Conservation (phyloP, 2,113 vertebrate species). For the Gallinago undulata region DNA sequence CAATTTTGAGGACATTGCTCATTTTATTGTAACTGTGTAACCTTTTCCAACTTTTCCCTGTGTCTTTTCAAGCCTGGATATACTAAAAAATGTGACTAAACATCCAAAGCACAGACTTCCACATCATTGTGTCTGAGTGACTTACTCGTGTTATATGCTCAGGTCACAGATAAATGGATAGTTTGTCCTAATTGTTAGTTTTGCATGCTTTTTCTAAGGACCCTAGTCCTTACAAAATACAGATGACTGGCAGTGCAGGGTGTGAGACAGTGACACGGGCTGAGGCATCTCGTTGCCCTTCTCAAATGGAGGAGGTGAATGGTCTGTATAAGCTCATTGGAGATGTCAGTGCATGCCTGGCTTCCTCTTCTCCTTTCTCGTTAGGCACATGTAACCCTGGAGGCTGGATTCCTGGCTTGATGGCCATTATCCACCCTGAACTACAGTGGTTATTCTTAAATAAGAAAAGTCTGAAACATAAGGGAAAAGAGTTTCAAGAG, state of each 20-base stretch:
- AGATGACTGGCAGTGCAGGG: background rate
- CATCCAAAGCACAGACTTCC: background rate
- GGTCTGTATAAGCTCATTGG: background rate
- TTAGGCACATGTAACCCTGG: background rate
- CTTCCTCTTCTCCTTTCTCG: background rate
- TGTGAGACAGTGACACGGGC: background rate
- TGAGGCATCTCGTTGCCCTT: background rate
- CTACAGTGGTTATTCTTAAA: background rate
- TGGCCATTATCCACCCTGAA: background rate
- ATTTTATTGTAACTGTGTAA: background rate
- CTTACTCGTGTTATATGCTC: background rate
- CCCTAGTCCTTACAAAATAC: background rate
- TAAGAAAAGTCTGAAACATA: background rate
- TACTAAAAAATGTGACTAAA: background rate
- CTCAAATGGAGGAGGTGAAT: background rate
- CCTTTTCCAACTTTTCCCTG: background rate
- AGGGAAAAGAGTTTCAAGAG: background rate
- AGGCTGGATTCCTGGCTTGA: background rate
- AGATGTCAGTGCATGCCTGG: background rate
- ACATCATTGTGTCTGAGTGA: background rate
- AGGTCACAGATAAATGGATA: background rate
- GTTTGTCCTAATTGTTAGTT: background rate
- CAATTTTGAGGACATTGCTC: background rate
- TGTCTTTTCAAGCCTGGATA: background rate
- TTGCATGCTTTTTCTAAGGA: background rate